phyloP scores from a whole-genome alignment of 2,888 invertebrate species.

The Desoria tigrina region DNA sequence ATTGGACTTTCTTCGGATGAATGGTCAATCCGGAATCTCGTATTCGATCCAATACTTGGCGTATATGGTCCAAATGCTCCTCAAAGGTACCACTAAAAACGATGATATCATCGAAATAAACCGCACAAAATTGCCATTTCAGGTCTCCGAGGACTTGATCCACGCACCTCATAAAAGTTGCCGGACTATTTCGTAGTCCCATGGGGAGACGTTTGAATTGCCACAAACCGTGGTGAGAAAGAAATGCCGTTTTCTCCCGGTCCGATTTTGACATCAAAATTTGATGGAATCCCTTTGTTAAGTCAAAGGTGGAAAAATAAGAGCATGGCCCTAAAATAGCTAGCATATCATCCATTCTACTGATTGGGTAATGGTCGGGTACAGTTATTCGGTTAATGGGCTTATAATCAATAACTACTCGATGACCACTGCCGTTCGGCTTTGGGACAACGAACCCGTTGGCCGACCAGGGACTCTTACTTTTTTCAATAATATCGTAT shows the following conservation, averaged over 20 bases:
- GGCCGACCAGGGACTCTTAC: constrained; percentile 32
- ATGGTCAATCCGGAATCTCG: constrained; percentile 45
- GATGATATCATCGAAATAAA: constrained; percentile 55
- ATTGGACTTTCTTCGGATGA: constrained; percentile 50
- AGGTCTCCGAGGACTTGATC: constrained; percentile 53
- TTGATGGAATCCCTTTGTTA: constrained; percentile 55
- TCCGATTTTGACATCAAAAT: constrained; percentile 52
- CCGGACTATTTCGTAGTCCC: constrained; percentile 54
- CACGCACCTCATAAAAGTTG: constrained; percentile 56
- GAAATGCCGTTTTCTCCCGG: constrained; percentile 54
- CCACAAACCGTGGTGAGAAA: constrained; percentile 53
- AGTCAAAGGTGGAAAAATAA: constrained; percentile 55
- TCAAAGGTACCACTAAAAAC: constrained; percentile 29
- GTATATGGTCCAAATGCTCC: constrained; percentile 42
- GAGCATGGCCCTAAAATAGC: constrained; percentile 53
- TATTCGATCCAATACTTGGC: constrained; percentile 19
- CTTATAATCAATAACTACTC: too few species aligned
- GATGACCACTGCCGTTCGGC: constrained; percentile 52
- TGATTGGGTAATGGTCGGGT: too few species aligned
- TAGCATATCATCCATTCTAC: too few species aligned
- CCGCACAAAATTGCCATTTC: constrained; percentile 52
- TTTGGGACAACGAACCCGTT: constrained; percentile 53
- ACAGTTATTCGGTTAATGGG: too few species aligned
- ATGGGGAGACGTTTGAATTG: constrained; percentile 55
- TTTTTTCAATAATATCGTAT: constrained; percentile 35